A percentile compares a stretch with the other conserved stretches of the same genome.
These are phyloP conservation scores for Agrilus mali DNA, from an alignment of 2,888 invertebrate species.

Conservation along the genomic window DNA sequence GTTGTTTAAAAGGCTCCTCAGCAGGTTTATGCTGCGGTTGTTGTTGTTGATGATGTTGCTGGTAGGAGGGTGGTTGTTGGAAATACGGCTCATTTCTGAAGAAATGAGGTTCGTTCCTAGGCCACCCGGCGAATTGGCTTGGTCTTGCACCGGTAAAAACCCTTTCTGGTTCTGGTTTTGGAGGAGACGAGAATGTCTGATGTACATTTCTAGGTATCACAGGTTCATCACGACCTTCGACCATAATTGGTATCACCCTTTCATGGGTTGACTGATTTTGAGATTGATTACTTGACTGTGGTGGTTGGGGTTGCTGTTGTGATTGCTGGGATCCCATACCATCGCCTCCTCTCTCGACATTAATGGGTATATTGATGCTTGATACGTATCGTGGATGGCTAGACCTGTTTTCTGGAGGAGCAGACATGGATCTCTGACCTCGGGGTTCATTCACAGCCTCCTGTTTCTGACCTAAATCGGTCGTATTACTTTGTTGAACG, in stretches of 20 bases:
- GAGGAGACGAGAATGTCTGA: constrained; percentile 12
- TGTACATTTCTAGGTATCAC: constrained; percentile 48
- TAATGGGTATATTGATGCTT: constrained; percentile 29
- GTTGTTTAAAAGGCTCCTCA: constrained; percentile 22
- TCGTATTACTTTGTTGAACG: constrained; percentile 51
- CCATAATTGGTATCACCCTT: constrained; percentile 77
- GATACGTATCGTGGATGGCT: constrained; percentile 25
- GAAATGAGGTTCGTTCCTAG: neutral
- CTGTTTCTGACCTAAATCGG: constrained; percentile 61
- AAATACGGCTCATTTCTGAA: constrained; percentile 13
- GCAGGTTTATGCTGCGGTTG: constrained; percentile 18
- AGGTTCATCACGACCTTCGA: constrained; percentile 74
- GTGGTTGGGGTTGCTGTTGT: constrained; percentile 20
- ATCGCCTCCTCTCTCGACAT: constrained; percentile 10
- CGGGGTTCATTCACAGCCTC: constrained; percentile 44
- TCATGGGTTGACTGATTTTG: constrained; percentile 40
- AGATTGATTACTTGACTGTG: constrained; percentile 20
- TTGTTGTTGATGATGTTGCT: constrained; percentile 27
- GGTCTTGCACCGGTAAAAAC: constrained; percentile 23
- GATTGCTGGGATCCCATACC: constrained; percentile 14
- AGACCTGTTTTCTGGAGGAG: constrained; percentile 49
- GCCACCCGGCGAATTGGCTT: constrained; percentile 36
- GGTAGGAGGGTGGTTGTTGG: constrained; percentile 17
- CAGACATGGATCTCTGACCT: constrained; percentile 64
- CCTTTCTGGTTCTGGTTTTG: constrained; percentile 17